Conservation (phyloP, 2,113 vertebrate species). For the Ariopsis seemanni region DNA sequence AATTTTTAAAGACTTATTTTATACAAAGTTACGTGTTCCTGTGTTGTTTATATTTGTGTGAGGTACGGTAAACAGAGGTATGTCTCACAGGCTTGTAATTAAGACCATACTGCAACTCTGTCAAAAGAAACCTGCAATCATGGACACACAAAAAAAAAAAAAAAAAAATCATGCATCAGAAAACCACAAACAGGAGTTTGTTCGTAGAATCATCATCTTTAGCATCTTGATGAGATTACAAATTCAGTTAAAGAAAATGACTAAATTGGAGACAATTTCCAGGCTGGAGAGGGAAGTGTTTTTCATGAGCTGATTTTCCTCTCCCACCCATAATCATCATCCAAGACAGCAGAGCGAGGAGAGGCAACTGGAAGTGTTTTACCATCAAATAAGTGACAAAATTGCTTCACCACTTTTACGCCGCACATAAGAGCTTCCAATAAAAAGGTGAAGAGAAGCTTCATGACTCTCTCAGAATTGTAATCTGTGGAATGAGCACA, state of each 20-base stretch:
- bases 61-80: neutral
- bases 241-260: slow-evolving; percentile 43
- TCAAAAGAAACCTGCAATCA: slow-evolving; percentile 8
- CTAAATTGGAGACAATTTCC: slow-evolving; percentile 35
- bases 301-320: slow-evolving; percentile 28
- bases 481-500: slow-evolving; percentile 12
- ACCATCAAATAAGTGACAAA: slow-evolving; percentile 34
- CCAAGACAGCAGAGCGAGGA: neutral
- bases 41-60: neutral
- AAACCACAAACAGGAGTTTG: slow-evolving; percentile 28
- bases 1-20: neutral
- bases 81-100: neutral
- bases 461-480: neutral
- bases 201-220: slow-evolving; percentile 17
- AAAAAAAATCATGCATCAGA: neutral
- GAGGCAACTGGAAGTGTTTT: slow-evolving; percentile 38
- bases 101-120: neutral
- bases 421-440: neutral
- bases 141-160: neutral
- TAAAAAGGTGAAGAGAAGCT: slow-evolving; percentile 14
- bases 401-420: neutral
- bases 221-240: slow-evolving; percentile 33
- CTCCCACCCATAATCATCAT: neutral
- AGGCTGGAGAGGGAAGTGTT: slow-evolving; percentile 17
- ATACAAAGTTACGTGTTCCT: neutral